Evolutionary conservation across 2,888 invertebrate species (phyloP).

Genomic region (Drosophila kambysellisi): DNA sequence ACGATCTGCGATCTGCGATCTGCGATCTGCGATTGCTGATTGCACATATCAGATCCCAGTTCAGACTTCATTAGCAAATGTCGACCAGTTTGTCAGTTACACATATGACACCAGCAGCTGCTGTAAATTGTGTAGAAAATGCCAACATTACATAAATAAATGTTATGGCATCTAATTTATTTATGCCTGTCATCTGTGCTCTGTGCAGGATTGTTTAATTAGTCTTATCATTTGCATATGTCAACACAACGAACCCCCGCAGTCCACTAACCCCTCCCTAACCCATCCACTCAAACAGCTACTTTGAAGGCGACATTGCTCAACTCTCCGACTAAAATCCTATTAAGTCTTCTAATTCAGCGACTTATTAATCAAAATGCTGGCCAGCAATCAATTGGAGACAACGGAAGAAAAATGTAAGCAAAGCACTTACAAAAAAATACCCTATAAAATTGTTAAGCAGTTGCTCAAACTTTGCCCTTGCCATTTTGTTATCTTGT

Average conservation of each 20-base stretch:
- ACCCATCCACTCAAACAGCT: slow-evolving; percentile 6
- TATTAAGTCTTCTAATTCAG: slow-evolving; percentile 62
- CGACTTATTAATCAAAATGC: slow-evolving; percentile 32
- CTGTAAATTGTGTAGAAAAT: slow-evolving; percentile 69
- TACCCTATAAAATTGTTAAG: slow-evolving; percentile 11
- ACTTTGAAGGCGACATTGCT: slow-evolving; percentile 23
- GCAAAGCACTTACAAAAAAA: neutral
- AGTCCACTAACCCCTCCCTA: neutral
- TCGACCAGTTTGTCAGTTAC: slow-evolving; percentile 70
- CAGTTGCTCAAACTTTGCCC: neutral
- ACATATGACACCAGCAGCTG: slow-evolving; percentile 31
- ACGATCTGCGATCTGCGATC: slow-evolving; percentile 15
- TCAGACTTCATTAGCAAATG: slow-evolving; percentile 64
- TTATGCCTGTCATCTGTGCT: slow-evolving; percentile 46
- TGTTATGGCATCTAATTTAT: slow-evolving; percentile 50
- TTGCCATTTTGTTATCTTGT: neutral
- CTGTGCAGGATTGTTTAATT: slow-evolving; percentile 63
- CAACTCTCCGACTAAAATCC: slow-evolving; percentile 35
- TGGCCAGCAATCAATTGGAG: slow-evolving; percentile 12
- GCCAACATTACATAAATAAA: slow-evolving; percentile 18
- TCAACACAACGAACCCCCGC: slow-evolving; percentile 58
- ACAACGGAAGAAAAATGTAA: neutral
- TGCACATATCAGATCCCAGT: slow-evolving; percentile 34
- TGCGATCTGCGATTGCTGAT: slow-evolving; percentile 29
- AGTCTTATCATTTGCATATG: slow-evolving; percentile 69